phyloP scores from a whole-genome alignment of 1,140 invertebrate species.

The Drosophila funebris region DNA sequence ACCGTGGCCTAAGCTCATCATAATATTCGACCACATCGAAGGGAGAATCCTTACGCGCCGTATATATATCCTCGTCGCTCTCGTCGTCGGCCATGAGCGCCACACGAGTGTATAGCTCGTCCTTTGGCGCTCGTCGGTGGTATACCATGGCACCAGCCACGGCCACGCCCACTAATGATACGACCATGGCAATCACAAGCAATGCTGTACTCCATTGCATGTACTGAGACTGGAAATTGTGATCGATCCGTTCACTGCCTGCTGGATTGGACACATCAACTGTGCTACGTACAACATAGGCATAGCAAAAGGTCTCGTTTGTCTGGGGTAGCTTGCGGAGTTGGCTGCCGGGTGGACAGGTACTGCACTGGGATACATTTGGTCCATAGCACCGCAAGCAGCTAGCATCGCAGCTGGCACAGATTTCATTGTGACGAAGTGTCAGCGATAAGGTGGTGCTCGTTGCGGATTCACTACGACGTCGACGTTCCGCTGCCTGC shows the following conservation, averaged over 20 bases:
- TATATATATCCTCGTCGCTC: conserved; percentile 59
- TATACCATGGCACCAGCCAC: conserved; percentile 50
- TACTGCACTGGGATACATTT: conserved; percentile 61
- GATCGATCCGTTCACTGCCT: neutral
- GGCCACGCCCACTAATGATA: conserved; percentile 46
- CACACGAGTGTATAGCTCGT: conserved; percentile 53
- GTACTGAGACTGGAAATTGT: conserved; percentile 6
- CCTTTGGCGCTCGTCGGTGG: conserved; percentile 14
- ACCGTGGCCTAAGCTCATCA: conserved; percentile 32
- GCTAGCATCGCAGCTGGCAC: conserved; percentile 55
- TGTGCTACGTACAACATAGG: conserved; percentile 74
- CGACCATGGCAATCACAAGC: conserved; percentile 35
- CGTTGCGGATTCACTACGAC: conserved; percentile 7
- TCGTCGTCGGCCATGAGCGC: conserved; percentile 57
- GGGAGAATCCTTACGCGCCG: conserved; percentile 3
- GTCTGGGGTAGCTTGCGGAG: conserved; percentile 47
- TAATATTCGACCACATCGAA: conserved; percentile 39
- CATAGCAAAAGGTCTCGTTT: conserved; percentile 71
- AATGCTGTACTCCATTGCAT: conserved; percentile 45
- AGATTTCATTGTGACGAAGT: conserved; percentile 38
- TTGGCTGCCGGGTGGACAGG: conserved; percentile 68
- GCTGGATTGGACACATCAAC: conserved; percentile 36
- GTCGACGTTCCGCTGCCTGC: conserved; percentile 68
- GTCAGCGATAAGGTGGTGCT: conserved; percentile 25
- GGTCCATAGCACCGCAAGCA: conserved; percentile 69